Conservation (phyloP, 2,113 vertebrate genomes). For the Zosterops japonicus region DNA sequence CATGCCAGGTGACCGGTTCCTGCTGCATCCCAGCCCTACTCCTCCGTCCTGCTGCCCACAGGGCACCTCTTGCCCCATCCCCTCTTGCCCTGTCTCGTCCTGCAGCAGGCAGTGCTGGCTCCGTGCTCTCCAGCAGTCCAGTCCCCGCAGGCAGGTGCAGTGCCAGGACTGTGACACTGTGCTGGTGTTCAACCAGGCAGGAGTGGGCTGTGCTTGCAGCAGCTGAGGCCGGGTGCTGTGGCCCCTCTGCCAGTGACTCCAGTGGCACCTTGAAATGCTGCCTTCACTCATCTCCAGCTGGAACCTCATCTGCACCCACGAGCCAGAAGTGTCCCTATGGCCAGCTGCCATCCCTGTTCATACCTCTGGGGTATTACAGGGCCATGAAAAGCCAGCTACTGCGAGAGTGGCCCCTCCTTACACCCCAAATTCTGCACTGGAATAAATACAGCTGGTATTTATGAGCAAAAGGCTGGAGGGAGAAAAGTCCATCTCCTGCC, state of each 20-base stretch:
- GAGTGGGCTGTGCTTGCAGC: not conserved
- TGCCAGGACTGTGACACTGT: not conserved
- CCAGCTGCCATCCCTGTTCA: not conserved
- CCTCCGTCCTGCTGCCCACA: rapidly evolving
- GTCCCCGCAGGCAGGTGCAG: rapidly evolving
- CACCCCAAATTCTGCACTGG: not conserved
- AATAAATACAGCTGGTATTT: not conserved
- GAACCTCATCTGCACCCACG: rapidly evolving
- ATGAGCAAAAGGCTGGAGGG: not conserved
- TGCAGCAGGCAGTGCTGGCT: not conserved
- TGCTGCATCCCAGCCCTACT: not conserved
- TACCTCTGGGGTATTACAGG: not conserved
- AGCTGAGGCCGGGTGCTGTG: rapidly evolving
- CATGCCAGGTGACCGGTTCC: rapidly evolving
- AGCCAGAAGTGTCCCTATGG: not conserved
- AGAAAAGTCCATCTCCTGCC: not conserved
- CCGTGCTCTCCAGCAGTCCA: rapidly evolving
- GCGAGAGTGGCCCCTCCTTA: not conserved
- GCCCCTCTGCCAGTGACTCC: not conserved
- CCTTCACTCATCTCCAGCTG: not conserved
- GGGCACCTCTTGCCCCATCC: rapidly evolving
- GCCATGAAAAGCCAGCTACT: not conserved
- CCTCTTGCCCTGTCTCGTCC: no score
- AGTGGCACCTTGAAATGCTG: not conserved
- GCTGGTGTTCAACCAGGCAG: not conserved